Evolutionary conservation across 2,797 vertebrate genomes (phyloP), one percentile per base, ranked within the genome.

Genomic region (Eleutherodactylus coqui): DNA sequence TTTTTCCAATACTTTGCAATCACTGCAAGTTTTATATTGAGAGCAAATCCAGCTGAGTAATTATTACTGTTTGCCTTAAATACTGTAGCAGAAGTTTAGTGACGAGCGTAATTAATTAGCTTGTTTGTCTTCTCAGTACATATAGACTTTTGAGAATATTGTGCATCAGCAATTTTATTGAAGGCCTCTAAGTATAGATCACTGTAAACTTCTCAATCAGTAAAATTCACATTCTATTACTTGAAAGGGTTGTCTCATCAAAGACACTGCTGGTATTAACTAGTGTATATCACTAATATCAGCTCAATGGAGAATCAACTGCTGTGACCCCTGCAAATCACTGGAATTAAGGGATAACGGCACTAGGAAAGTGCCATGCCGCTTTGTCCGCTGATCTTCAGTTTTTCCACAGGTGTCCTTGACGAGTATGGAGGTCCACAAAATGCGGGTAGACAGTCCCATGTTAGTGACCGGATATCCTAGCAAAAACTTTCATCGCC

Each of bases 21-120:
- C 67, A 41, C 38, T 41, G 67, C 67, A 70, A 69, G 32, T 69
- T 69, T 69, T 69, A 69, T 69, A 38, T 38, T 21, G 64, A 38
- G 64, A 36, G 6, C 17, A 69, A 11, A 70, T n/a, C 67, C 36
- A n/a, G 21, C 67, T 11, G 10, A n/a, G 36, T 41, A n/a, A 41
- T 70, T 70, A 64, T 58, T 58, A 64, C 41, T 70, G 36, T 41
- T 69, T 70, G 36, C 67, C 43, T 41, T 41, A 41, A 10, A n/a
- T n/a, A 70, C 67, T 24, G 67, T 21, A 69, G 60, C 13, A 32
- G 13, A 34, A 2, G 36, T 70, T 41, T 70, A 13, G 8, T 67
- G 36, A 41, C 5, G 8, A 70, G 24, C 29, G 5, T 5, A 38
- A 69, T 69, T 38, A 41, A 70, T 41, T 70, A 70, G 67, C 67